phyloP scores from a whole-genome alignment of 2,888 invertebrate species.

The Notodonta ziczac region DNA sequence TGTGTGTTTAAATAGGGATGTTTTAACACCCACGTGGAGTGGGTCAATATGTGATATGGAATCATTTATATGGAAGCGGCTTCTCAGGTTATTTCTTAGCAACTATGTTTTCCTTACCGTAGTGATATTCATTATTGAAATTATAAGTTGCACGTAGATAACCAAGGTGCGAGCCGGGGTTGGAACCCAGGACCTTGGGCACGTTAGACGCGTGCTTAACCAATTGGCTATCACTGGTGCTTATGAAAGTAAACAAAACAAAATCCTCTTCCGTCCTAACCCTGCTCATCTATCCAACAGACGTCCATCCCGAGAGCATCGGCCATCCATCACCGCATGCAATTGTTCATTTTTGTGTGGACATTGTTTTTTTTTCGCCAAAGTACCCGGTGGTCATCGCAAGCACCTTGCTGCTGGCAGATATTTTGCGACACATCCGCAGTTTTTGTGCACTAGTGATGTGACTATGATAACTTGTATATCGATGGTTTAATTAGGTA shows the following conservation, averaged over 20 bases:
- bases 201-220: too few relatives aligned
- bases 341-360: slow-evolving; percentile 62
- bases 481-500: background rate
- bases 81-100: too few relatives aligned
- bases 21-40: too few relatives aligned
- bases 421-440: slow-evolving; percentile 63
- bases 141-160: too few relatives aligned
- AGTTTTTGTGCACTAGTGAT: slow-evolving; percentile 57
- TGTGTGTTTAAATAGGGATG: too few relatives aligned
- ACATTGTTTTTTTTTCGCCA: slow-evolving; percentile 45
- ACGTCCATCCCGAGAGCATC: slow-evolving; percentile 21
- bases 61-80: too few relatives aligned
- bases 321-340: slow-evolving; percentile 73
- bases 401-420: slow-evolving; percentile 62
- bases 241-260: background rate
- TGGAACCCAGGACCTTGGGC: background rate
- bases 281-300: slow-evolving; percentile 13
- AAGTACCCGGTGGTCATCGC: slow-evolving; percentile 74
- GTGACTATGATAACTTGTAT: slow-evolving; percentile 18
- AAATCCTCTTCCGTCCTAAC: slow-evolving; percentile 28
- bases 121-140: too few relatives aligned
- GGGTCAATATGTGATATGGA: too few relatives aligned
- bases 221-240: too few relatives aligned
- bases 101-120: too few relatives aligned
- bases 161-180: too few relatives aligned